Evolutionary conservation across 2,113 vertebrate genomes (phyloP).

Genomic region (Xenopus tropicalis): UCB_Xtro_10.0 CM004452.2:24144501-24145000

Average conservation of each 20-base stretch:
- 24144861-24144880: conserved; percentile 65
- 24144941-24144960: conserved; percentile 57
- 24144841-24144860: conserved; percentile 77
- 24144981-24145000: conserved; percentile 57
- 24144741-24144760: conserved; percentile 50
- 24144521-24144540: conserved; percentile 37
- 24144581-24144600: conserved; percentile 33
- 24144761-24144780: conserved; percentile 68
- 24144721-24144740: conserved; percentile 58
- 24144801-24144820: conserved; percentile 60
- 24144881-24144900: conserved; percentile 71
- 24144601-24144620: conserved; percentile 45
- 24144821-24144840: conserved; percentile 69
- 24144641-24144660: conserved; percentile 52
- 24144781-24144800: conserved; percentile 67
- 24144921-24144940: conserved; percentile 67
- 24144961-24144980: conserved; percentile 53
- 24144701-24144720: conserved; percentile 55
- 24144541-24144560: conserved; percentile 5
- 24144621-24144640: conserved; percentile 47
- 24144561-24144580: conserved; percentile 23
- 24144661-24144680: conserved; percentile 51
- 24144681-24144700: conserved; percentile 55
- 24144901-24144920: conserved; percentile 63
- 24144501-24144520: too few species aligned